Evolutionary conservation across 2,797 vertebrate genomes (phyloP).

Genomic region (Lates japonicus): DNA sequence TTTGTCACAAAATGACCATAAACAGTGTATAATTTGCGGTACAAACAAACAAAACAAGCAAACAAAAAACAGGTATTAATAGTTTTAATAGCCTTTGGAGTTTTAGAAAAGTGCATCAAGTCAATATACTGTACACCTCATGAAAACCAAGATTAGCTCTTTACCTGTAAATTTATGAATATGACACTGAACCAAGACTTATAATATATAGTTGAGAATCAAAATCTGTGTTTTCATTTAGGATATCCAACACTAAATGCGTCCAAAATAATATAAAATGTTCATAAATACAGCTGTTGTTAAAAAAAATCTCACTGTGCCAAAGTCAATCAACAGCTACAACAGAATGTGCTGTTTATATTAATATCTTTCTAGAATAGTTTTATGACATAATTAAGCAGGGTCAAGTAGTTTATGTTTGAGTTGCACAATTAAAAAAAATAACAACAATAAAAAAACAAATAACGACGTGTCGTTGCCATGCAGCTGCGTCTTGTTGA

Average conservation of each 20-base stretch:
- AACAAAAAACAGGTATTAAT: background rate
- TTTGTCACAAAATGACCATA: background rate
- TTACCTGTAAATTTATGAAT: background rate
- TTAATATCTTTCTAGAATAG: too few relatives aligned
- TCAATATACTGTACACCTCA: background rate
- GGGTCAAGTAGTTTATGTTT: background rate
- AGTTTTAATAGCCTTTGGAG: background rate
- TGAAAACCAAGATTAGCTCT: background rate
- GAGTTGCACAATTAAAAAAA: too few relatives aligned
- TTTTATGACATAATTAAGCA: background rate
- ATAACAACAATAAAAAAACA: background rate
- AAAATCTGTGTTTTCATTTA: background rate
- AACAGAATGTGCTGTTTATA: background rate
- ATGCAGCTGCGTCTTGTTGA: conserved; percentile 43
- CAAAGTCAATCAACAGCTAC: background rate
- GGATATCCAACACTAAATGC: background rate
- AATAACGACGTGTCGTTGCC: conserved; percentile 14
- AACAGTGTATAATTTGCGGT: too few relatives aligned
- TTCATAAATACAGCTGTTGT: background rate
- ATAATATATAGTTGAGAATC: background rate
- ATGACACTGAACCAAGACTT: background rate
- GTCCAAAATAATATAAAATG: background rate
- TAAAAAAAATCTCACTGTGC: background rate
- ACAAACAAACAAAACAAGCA: too few relatives aligned
- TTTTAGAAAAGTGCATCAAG: background rate